These are phyloP conservation scores for Nannoperca australis DNA, from an alignment of 2,797 vertebrate species.

Conservation along the genomic window DNA sequence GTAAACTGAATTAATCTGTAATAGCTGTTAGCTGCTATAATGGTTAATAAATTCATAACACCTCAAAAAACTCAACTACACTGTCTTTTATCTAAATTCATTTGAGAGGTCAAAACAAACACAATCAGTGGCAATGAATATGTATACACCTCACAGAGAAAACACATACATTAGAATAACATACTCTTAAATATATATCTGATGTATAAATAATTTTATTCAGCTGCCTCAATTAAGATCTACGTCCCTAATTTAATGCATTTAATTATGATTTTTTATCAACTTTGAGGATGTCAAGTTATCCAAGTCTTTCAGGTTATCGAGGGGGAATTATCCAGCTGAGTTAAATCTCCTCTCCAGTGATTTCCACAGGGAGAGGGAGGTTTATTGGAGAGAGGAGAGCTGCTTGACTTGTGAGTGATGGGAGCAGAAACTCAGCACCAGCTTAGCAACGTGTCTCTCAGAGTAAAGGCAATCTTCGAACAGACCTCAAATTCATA, in stretches of 20 bases:
- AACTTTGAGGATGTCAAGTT: slow-evolving; percentile 28
- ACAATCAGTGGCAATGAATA: slow-evolving; percentile 29
- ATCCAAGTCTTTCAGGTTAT: slow-evolving; percentile 19
- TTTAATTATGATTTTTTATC: slow-evolving; percentile 33
- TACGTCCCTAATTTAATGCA: slow-evolving; percentile 39
- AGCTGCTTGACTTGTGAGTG: slow-evolving; percentile 44
- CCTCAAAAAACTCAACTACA: slow-evolving; percentile 41
- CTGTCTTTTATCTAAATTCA: slow-evolving; percentile 16
- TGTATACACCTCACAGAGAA: slow-evolving; percentile 48
- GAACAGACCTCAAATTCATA: slow-evolving; percentile 55
- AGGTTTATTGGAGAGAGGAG: slow-evolving; percentile 26
- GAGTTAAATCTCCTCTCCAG: slow-evolving; percentile 32
- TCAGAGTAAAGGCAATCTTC: slow-evolving; percentile 54
- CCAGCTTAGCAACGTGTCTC: slow-evolving; percentile 50
- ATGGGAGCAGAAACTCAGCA: slow-evolving; percentile 49
- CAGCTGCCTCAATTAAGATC: slow-evolving; percentile 60
- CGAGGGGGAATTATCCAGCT: slow-evolving; percentile 17
- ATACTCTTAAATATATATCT: slow-evolving; percentile 46
- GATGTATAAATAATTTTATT: slow-evolving; percentile 43
- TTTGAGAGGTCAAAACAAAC: slow-evolving; percentile 45
- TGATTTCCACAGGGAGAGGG: slow-evolving; percentile 46
- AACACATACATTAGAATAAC: slow-evolving; percentile 44
- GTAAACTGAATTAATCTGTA: slow-evolving; percentile 54
- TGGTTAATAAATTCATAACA: slow-evolving; percentile 22
- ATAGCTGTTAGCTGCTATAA: slow-evolving; percentile 30